Base-by-base conservation (phyloP, 2,888 invertebrate genomes). In the Drosophila anomelani region DNA sequence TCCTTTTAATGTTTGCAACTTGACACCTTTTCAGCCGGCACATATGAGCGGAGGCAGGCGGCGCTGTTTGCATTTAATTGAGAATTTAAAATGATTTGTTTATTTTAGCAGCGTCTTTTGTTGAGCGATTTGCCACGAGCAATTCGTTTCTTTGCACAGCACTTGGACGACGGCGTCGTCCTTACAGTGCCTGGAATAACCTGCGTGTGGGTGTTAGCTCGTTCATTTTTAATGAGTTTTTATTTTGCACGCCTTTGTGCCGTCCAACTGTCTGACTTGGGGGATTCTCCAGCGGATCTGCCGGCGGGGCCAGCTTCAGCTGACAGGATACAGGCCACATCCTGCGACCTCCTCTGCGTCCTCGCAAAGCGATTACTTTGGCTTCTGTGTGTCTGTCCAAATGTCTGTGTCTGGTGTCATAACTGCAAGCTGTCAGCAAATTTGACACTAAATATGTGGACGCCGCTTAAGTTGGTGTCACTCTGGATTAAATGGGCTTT, bases 61-160 rank as follows among this genome's bases (percentile, higher is more conserved):
- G n/a, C 39, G 34, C 47, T 85, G 80, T 77, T 80, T 75, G 78
- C 81, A 76, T 80, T 88, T 88, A 90, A 91, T 89, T 89, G 90
- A 89, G 89, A 89, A 89, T 91, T 87, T 89, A 79, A 89, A 91
- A 90, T 83, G 88, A 85, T 88, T 84, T 90, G 88, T 89, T 89
- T 89, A 84, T 78, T 80, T 79, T 59, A 53, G 77, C 62, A 58
- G 67, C 76, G 75, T 75, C 88, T 90, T 90, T 85, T 85, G 88
- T 90, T 77, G 66, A 80, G 68, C 79, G 85, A 77, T 67, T 78
- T 61, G 83, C 89, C 85, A 66, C 61, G 57, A 88, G 91, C 87
- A 46, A 67, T 82, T 76, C 78, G 57, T 73, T 75, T 88, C 78
- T 87, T 79, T 77, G 71, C 87, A 78, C 55, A 77, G 70, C 79